These are phyloP conservation scores for Onthophagus taurus DNA, from an alignment of 1,140 invertebrate genomes.

Conservation along the genomic window DNA sequence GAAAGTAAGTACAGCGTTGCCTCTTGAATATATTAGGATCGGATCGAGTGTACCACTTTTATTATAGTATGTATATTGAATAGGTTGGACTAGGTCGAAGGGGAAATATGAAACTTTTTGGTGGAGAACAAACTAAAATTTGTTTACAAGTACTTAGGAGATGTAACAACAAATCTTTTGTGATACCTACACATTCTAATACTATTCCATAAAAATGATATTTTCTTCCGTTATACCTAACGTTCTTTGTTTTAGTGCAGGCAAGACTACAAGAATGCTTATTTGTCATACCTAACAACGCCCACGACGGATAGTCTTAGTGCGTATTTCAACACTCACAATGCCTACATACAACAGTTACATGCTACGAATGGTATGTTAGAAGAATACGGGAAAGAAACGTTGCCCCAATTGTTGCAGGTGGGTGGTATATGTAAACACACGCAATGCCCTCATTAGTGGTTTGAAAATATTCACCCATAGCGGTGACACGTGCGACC, in stretches of 20 bases:
- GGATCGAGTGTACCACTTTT: too few relatives aligned
- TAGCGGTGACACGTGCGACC: background rate
- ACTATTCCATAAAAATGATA: background rate
- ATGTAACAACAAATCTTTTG: too few relatives aligned
- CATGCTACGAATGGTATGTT: conserved; percentile 86
- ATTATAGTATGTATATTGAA: too few relatives aligned
- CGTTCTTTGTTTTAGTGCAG: conserved; percentile 49
- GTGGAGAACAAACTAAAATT: too few relatives aligned
- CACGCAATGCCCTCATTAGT: background rate
- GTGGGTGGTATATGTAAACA: conserved; percentile 41
- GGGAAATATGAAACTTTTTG: too few relatives aligned
- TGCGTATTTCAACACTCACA: conserved; percentile 83
- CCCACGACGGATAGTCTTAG: conserved; percentile 59
- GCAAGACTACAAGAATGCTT: conserved; percentile 77
- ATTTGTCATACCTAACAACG: conserved; percentile 58
- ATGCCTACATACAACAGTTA: conserved; percentile 86
- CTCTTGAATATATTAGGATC: too few relatives aligned
- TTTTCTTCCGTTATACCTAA: background rate
- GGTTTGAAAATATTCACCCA: background rate
- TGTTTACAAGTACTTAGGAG: too few relatives aligned
- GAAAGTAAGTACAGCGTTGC: conserved; percentile 59
- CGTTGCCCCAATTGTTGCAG: conserved; percentile 68
- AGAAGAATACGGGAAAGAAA: conserved; percentile 58
- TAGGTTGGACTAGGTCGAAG: too few relatives aligned
- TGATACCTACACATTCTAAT: background rate